Conservation (phyloP, 2,113 vertebrate genomes). For the Psettodes erumei region DNA sequence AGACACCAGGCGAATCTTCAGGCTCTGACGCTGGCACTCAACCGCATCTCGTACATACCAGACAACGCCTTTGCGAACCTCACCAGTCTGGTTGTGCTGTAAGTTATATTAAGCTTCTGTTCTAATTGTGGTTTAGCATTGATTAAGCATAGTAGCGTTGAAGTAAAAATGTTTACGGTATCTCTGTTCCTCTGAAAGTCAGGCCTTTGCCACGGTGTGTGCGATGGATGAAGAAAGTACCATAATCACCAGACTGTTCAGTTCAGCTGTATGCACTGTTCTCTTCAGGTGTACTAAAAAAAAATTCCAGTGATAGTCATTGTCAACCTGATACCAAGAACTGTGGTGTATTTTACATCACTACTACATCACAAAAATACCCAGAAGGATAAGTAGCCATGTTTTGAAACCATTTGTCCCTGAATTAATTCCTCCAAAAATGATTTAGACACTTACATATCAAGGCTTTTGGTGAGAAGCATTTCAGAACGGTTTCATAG, state of each 20-base stretch:
- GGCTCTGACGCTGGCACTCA: constrained; percentile 94
- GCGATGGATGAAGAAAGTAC: background rate
- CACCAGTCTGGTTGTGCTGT: constrained; percentile 96
- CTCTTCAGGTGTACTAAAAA: background rate
- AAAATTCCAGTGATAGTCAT: background rate
- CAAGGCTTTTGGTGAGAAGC: background rate
- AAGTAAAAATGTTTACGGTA: background rate
- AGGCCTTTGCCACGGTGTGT: background rate
- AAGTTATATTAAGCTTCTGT: constrained; percentile 76
- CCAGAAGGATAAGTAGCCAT: background rate
- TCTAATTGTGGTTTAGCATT: constrained; percentile 35
- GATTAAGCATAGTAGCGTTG: background rate
- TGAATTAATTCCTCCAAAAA: background rate
- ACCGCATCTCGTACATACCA: constrained; percentile 91
- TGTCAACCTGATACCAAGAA: background rate
- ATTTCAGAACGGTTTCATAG: background rate
- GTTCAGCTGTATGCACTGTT: background rate
- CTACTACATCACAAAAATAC: background rate
- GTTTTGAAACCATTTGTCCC: background rate
- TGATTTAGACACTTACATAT: background rate
- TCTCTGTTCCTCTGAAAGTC: background rate
- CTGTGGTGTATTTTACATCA: background rate
- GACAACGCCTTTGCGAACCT: constrained; percentile 96
- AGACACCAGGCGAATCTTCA: constrained; percentile 93
- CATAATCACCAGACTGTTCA: background rate